Evolutionary conservation across 2,888 invertebrate genomes (phyloP).

Genomic region (Tachina fera): DNA sequence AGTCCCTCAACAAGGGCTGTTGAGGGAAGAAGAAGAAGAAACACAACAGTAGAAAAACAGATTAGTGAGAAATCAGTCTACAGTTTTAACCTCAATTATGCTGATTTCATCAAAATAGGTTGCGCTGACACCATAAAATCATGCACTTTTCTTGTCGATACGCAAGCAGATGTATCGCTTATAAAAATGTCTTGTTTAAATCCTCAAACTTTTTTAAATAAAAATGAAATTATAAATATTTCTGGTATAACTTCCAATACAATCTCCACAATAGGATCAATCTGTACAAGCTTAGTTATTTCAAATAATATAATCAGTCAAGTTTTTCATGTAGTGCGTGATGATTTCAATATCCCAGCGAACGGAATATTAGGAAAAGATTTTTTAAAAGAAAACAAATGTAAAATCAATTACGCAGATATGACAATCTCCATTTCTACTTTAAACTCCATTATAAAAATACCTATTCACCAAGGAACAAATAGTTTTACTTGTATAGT

Average conservation of each 20-base stretch:
- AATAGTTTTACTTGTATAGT: neutral
- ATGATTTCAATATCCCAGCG: conserved; percentile 7
- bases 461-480: conserved; percentile 7
- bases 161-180: conserved; percentile 33
- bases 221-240: conserved; percentile 23
- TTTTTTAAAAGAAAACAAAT: conserved; percentile 4
- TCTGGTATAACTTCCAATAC: conserved; percentile 14
- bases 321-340: neutral
- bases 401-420: neutral
- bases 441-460: neutral
- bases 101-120: conserved; percentile 29
- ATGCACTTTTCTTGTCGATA: conserved; percentile 35
- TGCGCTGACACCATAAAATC: neutral
- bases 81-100: conserved; percentile 18
- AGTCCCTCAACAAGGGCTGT: neutral
- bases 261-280: conserved; percentile 7
- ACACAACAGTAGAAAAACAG: too few relatives aligned
- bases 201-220: conserved; percentile 2
- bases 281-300: neutral
- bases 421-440: neutral
- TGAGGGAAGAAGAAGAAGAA: neutral
- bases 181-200: conserved; percentile 46
- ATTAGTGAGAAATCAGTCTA: neutral
- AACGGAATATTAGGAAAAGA: conserved; percentile 8
- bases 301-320: neutral